Conservation (phyloP, 2,888 invertebrate species). For the Mesoligia furuncula region DNA sequence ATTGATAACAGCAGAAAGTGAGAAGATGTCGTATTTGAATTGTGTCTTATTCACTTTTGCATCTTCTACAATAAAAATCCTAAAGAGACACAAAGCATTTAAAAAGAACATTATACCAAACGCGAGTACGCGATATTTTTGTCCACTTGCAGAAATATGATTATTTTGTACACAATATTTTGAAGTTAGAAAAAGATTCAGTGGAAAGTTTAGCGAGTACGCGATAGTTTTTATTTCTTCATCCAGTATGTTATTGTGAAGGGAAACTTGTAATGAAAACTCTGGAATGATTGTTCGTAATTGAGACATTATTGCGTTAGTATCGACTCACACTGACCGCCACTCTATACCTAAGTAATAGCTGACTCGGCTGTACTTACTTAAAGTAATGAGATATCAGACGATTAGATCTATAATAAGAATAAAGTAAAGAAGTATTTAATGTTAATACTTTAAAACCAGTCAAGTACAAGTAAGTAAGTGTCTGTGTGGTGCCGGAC, state of each 20-base stretch:
- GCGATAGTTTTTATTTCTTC: constrained; percentile 23
- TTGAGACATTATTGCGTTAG: constrained; percentile 14
- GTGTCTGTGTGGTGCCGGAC: too few relatives aligned
- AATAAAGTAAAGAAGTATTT: background rate
- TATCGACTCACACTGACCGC: background rate
- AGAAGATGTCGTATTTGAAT: constrained; percentile 21
- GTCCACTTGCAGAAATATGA: constrained; percentile 11
- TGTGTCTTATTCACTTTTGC: constrained; percentile 7
- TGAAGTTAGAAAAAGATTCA: constrained; percentile 27
- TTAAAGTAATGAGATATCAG: background rate
- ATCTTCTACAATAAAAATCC: constrained; percentile 2
- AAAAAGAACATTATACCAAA: constrained; percentile 12
- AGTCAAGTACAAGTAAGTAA: too few relatives aligned
- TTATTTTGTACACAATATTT: constrained; percentile 16
- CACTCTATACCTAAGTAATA: background rate
- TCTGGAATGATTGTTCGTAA: background rate
- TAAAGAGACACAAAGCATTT: constrained; percentile 10
- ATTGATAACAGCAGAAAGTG: background rate
- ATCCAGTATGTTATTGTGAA: constrained; percentile 13
- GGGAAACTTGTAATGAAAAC: background rate
- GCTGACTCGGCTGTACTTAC: background rate
- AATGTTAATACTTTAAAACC: background rate
- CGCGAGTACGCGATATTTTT: constrained; percentile 14
- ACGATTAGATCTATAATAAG: background rate
- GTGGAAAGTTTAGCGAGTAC: constrained; percentile 22